phyloP scores from a whole-genome alignment of 1,140 invertebrate genomes.

The Notospermus geniculatus region DNA sequence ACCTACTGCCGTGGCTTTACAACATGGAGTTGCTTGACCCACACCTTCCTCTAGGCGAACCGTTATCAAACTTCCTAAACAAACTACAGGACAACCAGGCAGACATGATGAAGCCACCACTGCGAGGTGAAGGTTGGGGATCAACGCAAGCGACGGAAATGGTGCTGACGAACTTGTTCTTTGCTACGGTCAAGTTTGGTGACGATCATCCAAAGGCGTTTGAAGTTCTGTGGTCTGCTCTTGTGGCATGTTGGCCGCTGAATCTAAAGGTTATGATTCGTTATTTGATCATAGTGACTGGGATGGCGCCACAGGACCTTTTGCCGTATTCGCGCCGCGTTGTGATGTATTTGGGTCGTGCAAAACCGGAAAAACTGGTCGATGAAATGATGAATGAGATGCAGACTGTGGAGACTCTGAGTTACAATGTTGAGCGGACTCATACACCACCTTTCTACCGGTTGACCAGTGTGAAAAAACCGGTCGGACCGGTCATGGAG shows the following conservation, averaged over 20 bases:
- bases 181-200: slow-evolving; percentile 96
- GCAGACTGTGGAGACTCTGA: slow-evolving; percentile 92
- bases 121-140: slow-evolving; percentile 87
- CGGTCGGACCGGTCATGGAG: slow-evolving; percentile 30
- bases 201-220: slow-evolving; percentile 93
- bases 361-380: slow-evolving; percentile 83
- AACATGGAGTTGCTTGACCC: slow-evolving; percentile 99
- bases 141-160: slow-evolving; percentile 98
- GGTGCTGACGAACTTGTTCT: slow-evolving; percentile 98
- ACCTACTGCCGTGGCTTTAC: slow-evolving; percentile 93
- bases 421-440: slow-evolving; percentile 90
- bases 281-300: slow-evolving; percentile 95
- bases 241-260: slow-evolving; percentile 93
- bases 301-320: slow-evolving; percentile 90
- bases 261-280: slow-evolving; percentile 96
- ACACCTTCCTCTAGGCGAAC: slow-evolving; percentile 76
- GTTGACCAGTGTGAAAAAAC: slow-evolving; percentile 58
- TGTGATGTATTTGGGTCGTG: slow-evolving; percentile 84
- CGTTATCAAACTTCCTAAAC: slow-evolving; percentile 44
- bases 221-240: slow-evolving; percentile 91
- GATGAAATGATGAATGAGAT: slow-evolving; percentile 94
- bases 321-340: slow-evolving; percentile 85
- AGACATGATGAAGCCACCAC: slow-evolving; percentile 39
- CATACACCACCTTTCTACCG: slow-evolving; percentile 97
- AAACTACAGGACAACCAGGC: slow-evolving; percentile 40